Base-by-base conservation (phyloP, 2,888 invertebrate species). In the Cotesia congregata region DNA sequence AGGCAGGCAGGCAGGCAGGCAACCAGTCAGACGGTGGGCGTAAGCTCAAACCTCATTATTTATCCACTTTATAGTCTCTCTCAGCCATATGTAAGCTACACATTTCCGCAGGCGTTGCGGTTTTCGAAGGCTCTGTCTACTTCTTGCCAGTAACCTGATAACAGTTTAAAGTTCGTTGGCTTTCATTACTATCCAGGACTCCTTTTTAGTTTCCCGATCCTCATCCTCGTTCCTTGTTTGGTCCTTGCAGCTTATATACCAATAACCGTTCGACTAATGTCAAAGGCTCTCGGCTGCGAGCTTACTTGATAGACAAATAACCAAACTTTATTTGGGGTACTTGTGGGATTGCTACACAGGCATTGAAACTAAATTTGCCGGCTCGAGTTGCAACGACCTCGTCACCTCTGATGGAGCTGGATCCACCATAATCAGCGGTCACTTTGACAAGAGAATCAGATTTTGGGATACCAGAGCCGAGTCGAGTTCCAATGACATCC, bases 381-480 rank as follows among this genome's bases (percentile, higher is more conserved):
- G 98, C 62, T 98, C 98, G 59, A 97, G 96, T 86, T 98, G 98
- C 90, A 98, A 98, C 90, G 99, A 99, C 91, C 92, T 99, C 79
- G 98, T 98, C 82, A 97, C 96, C 81, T 94, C 95, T 77, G 96
- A 97, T 88, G 94, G 95, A 79, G 93, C 94, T 9, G 96, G 96
- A 62, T 94, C 96, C 17, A 95, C 96, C 74, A 96, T 99, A 84
- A 97, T 99, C 85, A 98, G 98, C 85, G 98, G 98, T 38, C 99
- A 99, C 91, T 98, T 96, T 90, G 99, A 99, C 91, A 98, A 98
- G 90, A 95, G 95, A 86, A 95, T 99, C 84, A 93, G 98, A 73
- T 97, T 99, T 90, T 99, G 98, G 98, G 99, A 99, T 90, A 95
- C 95, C 80, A 93, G 99, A 84, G 93, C 95, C 15, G 97, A 98